Conservation (phyloP, 2,888 invertebrate species). For the Lordiphosa andalusiaca region DNA sequence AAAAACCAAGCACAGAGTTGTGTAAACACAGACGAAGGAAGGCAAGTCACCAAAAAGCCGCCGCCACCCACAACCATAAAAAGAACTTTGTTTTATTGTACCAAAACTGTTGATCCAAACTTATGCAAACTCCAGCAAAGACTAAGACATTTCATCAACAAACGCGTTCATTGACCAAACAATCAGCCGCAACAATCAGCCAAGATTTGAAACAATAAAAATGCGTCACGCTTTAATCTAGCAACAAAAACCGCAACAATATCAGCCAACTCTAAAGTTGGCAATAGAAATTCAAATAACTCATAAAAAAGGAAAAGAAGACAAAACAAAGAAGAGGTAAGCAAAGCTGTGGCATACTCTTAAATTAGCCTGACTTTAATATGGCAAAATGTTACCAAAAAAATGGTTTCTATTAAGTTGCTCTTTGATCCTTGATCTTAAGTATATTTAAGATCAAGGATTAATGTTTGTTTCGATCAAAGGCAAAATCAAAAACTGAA, state of each 20-base stretch:
- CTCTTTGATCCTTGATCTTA: too few relatives aligned
- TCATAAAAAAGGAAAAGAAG: slow-evolving; percentile 10
- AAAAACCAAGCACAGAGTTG: too few relatives aligned
- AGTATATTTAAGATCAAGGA: too few relatives aligned
- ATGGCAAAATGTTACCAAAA: background rate
- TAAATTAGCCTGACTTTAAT: slow-evolving; percentile 3
- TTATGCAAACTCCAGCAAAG: slow-evolving; percentile 13
- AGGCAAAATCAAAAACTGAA: too few relatives aligned
- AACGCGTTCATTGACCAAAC: slow-evolving; percentile 67
- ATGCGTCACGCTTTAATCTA: slow-evolving; percentile 51
- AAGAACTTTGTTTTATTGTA: background rate
- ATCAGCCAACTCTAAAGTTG: slow-evolving; percentile 3
- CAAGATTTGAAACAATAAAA: slow-evolving; percentile 24
- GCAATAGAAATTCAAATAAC: slow-evolving; percentile 35
- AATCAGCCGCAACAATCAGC: slow-evolving; percentile 26
- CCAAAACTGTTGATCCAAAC: background rate
- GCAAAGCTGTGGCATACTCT: background rate
- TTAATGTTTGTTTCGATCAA: too few relatives aligned
- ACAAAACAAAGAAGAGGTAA: slow-evolving; percentile 4
- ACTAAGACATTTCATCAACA: slow-evolving; percentile 39
- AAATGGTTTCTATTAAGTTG: too few relatives aligned
- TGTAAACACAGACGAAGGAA: too few relatives aligned
- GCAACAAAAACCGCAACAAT: slow-evolving; percentile 24
- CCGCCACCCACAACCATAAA: too few relatives aligned
- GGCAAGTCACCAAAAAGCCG: too few relatives aligned